Base-by-base conservation (phyloP, 2,797 vertebrate genomes). In the Pachyuromys duprasi region DNA sequence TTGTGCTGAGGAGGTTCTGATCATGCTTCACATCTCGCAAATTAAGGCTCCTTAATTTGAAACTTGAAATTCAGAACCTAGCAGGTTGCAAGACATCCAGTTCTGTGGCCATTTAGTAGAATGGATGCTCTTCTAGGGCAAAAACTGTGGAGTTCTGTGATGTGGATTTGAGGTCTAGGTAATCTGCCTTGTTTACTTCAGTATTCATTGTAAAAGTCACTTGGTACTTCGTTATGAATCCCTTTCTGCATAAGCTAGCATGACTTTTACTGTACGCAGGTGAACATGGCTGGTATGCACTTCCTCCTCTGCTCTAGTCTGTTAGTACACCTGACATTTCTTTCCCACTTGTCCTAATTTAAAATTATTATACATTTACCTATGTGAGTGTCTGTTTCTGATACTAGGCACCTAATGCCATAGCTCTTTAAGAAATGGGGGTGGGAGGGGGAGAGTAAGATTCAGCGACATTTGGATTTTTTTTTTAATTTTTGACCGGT, bases 281-380 rank as follows among this genome's bases (percentile, higher is more conserved):
- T 28, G 13, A 84, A 88, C 31, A 8, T 81, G 28, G 55, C 8
- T 86, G 5, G 17, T 55, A 60, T 17, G 26, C 13, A 17, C 15
- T 28, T 13, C 28, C 62, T 81, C 9, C 62, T 72, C 62, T 76
- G 8, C 75, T 80, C 20, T 31, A 80, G 12, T 49, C 70, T 91
- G 17, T 78, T 69, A 60, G 62, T 45, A 24, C 2, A 57, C 8
- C 57, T 45, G 70, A 45, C 2, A 72, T 87, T 95, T 93, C 74
- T 49, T 88, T 90, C 26, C 80, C 63, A 70, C 36, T 86, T 90
- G 60, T 57, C 75, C 62, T 95, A 63, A 60, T 60, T 70, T 89
- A 9, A 70, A 91, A 76, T 86, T 92, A 76, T 86, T 92, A 49
- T 9, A 8, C 31, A 81, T 39, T 86, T 91, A 79, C 33, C 49